Conservation (phyloP, 2,797 vertebrate genomes). For the Micrastur ruficollis region DNA sequence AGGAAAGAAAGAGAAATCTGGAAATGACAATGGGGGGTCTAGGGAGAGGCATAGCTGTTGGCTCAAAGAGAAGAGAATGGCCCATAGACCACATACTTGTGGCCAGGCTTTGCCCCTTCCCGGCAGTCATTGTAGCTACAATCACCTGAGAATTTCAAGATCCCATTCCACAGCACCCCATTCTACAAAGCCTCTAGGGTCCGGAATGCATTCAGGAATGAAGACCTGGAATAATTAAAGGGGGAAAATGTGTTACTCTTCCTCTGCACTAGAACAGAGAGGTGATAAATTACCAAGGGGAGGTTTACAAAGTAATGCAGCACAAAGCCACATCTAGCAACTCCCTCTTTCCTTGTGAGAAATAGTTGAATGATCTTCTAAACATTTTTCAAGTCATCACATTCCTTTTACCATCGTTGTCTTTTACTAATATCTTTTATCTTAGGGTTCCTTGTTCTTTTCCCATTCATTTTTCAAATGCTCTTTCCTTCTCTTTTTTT, state of each 20-base stretch:
- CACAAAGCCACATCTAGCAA: background rate
- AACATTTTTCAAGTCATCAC: slow-evolving; percentile 1
- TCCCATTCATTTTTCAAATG: background rate
- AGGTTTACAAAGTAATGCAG: background rate
- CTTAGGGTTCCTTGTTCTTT: background rate
- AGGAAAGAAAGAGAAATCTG: background rate
- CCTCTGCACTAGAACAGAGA: background rate
- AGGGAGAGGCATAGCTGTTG: background rate
- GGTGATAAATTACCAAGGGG: background rate
- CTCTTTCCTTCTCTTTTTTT: background rate
- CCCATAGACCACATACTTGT: background rate
- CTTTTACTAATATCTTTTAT: background rate
- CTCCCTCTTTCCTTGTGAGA: background rate
- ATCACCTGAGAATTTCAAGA: background rate
- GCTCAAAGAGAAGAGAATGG: background rate
- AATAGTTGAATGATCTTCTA: background rate
- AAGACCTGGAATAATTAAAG: background rate
- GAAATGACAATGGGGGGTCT: background rate
- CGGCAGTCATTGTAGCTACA: background rate
- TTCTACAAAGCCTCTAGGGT: background rate
- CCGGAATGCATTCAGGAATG: background rate
- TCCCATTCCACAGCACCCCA: background rate
- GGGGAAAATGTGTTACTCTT: background rate
- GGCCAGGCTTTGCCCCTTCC: background rate
- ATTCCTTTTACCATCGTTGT: background rate